These are phyloP conservation scores for Acomys russatus DNA, from an alignment of 2,797 vertebrate genomes.

Conservation along the genomic window DNA sequence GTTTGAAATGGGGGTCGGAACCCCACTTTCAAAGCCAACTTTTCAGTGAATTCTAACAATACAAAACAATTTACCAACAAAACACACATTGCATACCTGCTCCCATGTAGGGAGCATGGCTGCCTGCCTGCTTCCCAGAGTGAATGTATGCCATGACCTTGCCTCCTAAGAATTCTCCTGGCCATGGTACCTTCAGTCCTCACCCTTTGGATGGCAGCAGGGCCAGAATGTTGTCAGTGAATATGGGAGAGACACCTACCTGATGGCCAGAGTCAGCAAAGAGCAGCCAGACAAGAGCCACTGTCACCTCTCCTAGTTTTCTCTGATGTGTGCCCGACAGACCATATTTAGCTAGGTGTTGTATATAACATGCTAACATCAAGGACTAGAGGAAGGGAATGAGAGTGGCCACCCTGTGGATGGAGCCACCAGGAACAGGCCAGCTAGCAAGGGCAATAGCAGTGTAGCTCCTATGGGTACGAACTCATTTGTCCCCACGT, in stretches of 20 bases:
- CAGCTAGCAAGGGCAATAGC: background rate
- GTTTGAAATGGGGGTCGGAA: background rate
- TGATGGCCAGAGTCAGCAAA: background rate
- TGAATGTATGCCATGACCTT: background rate
- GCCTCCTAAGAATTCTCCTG: too few relatives aligned
- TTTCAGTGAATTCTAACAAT: background rate
- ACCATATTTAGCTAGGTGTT: too few relatives aligned
- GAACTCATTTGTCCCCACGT: too few relatives aligned
- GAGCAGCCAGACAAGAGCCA: background rate
- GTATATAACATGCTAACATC: background rate
- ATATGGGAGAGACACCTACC: background rate
- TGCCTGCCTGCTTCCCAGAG: background rate
- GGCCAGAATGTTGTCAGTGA: background rate
- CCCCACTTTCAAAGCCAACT: background rate
- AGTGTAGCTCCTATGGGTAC: background rate
- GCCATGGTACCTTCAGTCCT: background rate
- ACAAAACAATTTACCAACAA: background rate
- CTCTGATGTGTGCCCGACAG: background rate
- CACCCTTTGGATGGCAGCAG: background rate
- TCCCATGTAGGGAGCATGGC: background rate
- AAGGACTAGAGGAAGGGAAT: background rate
- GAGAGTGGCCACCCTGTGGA: background rate
- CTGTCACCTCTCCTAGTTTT: background rate
- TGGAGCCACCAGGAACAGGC: too few relatives aligned
- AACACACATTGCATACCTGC: background rate